These are phyloP conservation scores for Branchellion lobata DNA, from an alignment of 2,888 invertebrate genomes.

Conservation along the genomic window DNA sequence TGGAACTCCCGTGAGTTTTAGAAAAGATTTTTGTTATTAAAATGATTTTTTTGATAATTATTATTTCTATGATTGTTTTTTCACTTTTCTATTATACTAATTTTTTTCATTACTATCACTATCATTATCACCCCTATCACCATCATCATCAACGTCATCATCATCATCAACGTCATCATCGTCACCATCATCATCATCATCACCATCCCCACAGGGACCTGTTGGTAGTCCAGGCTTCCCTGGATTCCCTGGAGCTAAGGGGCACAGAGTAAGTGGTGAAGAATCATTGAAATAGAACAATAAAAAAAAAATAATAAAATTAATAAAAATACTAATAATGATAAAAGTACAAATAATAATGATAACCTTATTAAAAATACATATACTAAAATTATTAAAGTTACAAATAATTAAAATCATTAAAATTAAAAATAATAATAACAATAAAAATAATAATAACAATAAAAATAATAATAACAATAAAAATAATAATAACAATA, in stretches of 20 bases:
- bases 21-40: background rate
- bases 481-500: too few species aligned
- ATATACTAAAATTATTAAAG: background rate
- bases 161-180: background rate
- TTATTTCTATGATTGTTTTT: background rate
- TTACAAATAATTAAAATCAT: background rate
- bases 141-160: background rate
- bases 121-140: background rate
- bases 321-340: background rate
- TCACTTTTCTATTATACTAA: background rate
- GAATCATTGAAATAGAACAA: background rate
- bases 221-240: constrained; percentile 49
- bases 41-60: background rate
- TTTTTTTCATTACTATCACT: background rate
- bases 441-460: too few species aligned
- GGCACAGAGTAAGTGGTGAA: constrained; percentile 48
- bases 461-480: too few species aligned
- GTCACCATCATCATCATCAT: background rate
- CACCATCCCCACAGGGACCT: constrained; percentile 35
- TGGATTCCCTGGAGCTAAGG: constrained; percentile 51
- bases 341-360: background rate
- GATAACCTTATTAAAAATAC: background rate
- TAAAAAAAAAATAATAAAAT: background rate
- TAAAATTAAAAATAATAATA: background rate
- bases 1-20: constrained; percentile 46